Percentiles rank a stretch among this genome's conserved stretches.
These are phyloP conservation scores for Orthochromis malagaraziensis DNA, from an alignment of 2,113 vertebrate species.

Conservation along the genomic window DNA sequence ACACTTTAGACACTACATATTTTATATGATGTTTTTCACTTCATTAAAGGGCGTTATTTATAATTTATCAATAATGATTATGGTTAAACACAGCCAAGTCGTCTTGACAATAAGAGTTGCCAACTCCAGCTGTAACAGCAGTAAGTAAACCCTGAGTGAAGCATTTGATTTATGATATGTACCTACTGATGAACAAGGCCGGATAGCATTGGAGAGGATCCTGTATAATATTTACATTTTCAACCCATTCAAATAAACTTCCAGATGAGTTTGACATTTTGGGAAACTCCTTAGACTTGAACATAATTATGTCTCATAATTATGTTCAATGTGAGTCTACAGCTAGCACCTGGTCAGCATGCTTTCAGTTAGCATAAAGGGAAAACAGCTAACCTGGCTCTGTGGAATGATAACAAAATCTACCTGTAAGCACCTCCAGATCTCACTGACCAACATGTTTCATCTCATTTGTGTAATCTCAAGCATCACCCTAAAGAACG, in stretches of 20 bases:
- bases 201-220: background rate
- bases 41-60: background rate
- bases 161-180: background rate
- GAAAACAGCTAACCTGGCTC: background rate
- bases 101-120: background rate
- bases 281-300: background rate
- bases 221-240: background rate
- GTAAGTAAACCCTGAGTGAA: background rate
- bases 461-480: background rate
- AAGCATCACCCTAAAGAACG: background rate
- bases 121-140: background rate
- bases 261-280: background rate
- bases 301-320: background rate
- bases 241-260: background rate
- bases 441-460: background rate
- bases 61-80: background rate
- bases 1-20: background rate
- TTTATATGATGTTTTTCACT: background rate
- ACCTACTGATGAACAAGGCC: background rate
- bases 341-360: background rate
- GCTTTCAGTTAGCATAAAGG: background rate
- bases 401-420: background rate
- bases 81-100: background rate
- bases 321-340: background rate
- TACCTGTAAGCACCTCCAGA: background rate